Conservation (phyloP, 1,140 invertebrate species). For the Sitodiplosis mosellana region DNA sequence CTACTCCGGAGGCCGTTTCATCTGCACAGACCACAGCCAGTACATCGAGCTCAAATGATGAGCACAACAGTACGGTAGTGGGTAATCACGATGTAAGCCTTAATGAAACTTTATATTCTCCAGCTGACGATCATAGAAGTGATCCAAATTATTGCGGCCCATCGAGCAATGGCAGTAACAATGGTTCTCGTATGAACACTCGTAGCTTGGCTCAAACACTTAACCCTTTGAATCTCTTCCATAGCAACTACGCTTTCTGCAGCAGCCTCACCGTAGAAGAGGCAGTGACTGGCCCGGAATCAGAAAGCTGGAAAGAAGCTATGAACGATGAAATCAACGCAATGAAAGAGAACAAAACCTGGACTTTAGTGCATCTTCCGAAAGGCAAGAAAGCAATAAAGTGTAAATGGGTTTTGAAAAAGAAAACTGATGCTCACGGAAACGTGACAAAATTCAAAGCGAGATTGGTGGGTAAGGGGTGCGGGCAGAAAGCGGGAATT, state of each 20-base stretch:
- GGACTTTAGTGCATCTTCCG: slow-evolving; percentile 7
- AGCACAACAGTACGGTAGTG: too few relatives aligned
- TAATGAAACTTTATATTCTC: neutral
- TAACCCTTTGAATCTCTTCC: too few relatives aligned
- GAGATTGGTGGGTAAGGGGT: slow-evolving; percentile 4
- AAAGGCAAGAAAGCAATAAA: slow-evolving; percentile 6
- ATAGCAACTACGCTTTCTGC: too few relatives aligned
- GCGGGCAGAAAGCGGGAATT: slow-evolving; percentile 11
- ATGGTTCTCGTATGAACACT: too few relatives aligned
- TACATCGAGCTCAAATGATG: neutral
- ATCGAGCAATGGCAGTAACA: too few relatives aligned
- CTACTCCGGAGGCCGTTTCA: slow-evolving; percentile 5
- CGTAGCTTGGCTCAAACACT: too few relatives aligned
- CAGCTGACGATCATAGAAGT: neutral
- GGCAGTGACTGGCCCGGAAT: slow-evolving; percentile 3
- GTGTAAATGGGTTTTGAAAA: slow-evolving; percentile 11
- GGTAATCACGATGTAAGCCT: neutral
- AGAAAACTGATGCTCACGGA: slow-evolving; percentile 10
- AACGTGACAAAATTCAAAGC: slow-evolving; percentile 11
- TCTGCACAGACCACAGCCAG: neutral
- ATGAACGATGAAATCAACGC: slow-evolving; percentile 7
- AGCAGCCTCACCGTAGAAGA: slow-evolving; percentile 4
- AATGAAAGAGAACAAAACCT: slow-evolving; percentile 9
- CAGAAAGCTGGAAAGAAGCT: slow-evolving; percentile 6
- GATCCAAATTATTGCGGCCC: too few relatives aligned